These are phyloP conservation scores for Onychomys arenicola DNA, from an alignment of 2,797 vertebrate genomes.

Conservation along the genomic window DNA sequence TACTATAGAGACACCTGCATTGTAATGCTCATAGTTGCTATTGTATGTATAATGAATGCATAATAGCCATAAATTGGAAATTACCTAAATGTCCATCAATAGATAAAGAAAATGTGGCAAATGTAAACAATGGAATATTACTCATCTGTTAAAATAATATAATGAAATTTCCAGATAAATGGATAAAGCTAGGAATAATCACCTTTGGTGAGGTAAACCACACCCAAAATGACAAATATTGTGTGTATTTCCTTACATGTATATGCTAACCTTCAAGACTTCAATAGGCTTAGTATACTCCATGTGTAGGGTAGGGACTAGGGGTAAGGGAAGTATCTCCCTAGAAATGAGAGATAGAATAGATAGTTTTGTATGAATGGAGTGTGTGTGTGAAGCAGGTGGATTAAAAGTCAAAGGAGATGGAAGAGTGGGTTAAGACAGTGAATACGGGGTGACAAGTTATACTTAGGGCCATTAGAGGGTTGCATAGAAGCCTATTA, in stretches of 20 bases:
- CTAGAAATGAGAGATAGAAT: not conserved
- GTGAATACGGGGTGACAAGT: not conserved
- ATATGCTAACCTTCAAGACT: not conserved
- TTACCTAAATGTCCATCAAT: not conserved
- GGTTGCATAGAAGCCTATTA: not conserved
- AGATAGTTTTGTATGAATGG: not conserved
- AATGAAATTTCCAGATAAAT: not conserved
- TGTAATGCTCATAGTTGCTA: not conserved
- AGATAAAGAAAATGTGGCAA: not conserved
- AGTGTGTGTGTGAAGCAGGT: not conserved
- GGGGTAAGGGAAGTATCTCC: not conserved
- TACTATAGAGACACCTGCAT: not conserved
- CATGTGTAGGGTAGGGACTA: not conserved
- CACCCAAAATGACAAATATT: not conserved
- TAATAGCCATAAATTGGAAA: not conserved
- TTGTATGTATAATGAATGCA: no score
- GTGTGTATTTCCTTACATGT: no score
- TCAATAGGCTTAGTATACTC: not conserved
- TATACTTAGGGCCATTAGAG: not conserved
- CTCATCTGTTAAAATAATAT: not conserved
- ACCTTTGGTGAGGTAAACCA: not conserved
- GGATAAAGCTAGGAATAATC: not conserved
- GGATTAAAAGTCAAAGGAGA: no score
- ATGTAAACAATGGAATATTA: not conserved
- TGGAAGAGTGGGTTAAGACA: not conserved